These are phyloP conservation scores for Machimus rusticus DNA, from an alignment of 2,888 invertebrate genomes.

Conservation along the genomic window DNA sequence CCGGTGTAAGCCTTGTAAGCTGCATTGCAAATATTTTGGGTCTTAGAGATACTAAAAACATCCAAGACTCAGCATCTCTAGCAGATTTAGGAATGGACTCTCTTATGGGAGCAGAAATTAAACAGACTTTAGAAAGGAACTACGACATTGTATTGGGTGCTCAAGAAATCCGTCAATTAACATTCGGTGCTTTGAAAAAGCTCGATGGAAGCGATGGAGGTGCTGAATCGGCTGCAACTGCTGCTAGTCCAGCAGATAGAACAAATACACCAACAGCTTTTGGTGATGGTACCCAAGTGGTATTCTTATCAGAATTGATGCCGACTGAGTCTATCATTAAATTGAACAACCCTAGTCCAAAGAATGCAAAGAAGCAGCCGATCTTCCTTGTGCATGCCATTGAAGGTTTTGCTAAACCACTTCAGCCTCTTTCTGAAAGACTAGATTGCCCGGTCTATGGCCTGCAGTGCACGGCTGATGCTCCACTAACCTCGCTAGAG, in stretches of 20 bases:
- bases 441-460: slow-evolving; percentile 83
- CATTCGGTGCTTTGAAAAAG: slow-evolving; percentile 77
- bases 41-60: slow-evolving; percentile 83
- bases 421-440: slow-evolving; percentile 75
- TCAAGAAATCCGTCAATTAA: slow-evolving; percentile 87
- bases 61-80: slow-evolving; percentile 78
- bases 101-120: slow-evolving; percentile 98
- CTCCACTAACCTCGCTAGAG: slow-evolving; percentile 76
- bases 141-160: slow-evolving; percentile 90
- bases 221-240: slow-evolving; percentile 43
- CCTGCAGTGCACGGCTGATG: slow-evolving; percentile 83
- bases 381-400: slow-evolving; percentile 84
- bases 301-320: slow-evolving; percentile 73
- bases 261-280: slow-evolving; percentile 55
- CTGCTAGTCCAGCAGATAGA: slow-evolving; percentile 49
- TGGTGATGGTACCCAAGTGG: slow-evolving; percentile 66
- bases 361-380: slow-evolving; percentile 62
- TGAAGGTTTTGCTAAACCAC: slow-evolving; percentile 81
- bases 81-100: slow-evolving; percentile 98
- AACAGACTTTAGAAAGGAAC: slow-evolving; percentile 91
- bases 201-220: slow-evolving; percentile 54
- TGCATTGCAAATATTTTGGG: slow-evolving; percentile 89
- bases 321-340: slow-evolving; percentile 76
- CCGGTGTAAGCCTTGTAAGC: slow-evolving; percentile 73
- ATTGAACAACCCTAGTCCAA: slow-evolving; percentile 67